phyloP scores from a whole-genome alignment of 1,140 invertebrate genomes.

The Sarcophaga peregrina region DNA sequence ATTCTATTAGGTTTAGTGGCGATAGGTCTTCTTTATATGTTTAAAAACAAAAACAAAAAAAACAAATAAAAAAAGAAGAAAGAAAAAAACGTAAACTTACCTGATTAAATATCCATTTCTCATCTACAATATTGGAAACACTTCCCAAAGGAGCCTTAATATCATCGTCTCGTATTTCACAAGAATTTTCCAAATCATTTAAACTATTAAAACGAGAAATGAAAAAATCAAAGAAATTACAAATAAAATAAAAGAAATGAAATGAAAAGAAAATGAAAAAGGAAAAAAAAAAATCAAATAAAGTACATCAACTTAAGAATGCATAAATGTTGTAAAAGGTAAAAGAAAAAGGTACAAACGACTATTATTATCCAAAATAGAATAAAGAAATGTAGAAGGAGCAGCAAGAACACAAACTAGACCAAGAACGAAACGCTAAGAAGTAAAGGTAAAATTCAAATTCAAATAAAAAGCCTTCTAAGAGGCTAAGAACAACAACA shows the following conservation, averaged over 20 bases:
- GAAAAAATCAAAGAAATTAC: constrained; percentile 28
- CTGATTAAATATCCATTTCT: constrained; percentile 64
- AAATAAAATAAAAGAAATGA: constrained; percentile 29
- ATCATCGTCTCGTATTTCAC: constrained; percentile 33
- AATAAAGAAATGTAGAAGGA: too few relatives aligned
- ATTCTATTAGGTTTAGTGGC: too few relatives aligned
- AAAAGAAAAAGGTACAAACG: background rate
- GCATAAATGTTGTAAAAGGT: background rate
- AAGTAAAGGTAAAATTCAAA: background rate
- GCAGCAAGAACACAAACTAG: background rate
- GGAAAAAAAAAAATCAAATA: constrained; percentile 5
- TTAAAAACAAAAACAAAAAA: background rate
- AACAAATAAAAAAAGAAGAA: background rate
- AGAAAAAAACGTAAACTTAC: constrained; percentile 53
- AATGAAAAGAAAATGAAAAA: too few relatives aligned
- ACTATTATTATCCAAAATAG: background rate
- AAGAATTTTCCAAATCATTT: constrained; percentile 44
- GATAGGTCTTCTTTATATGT: background rate
- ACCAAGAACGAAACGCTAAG: background rate
- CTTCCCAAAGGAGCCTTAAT: constrained; percentile 44
- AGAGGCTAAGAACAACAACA: background rate
- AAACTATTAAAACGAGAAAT: constrained; percentile 36
- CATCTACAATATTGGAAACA: constrained; percentile 61
- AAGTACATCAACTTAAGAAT: constrained; percentile 21
- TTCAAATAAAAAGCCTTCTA: constrained; percentile 7